Evolutionary conservation across 2,113 vertebrate species (phyloP).

Genomic region (Pardalotus punctatus): DNA sequence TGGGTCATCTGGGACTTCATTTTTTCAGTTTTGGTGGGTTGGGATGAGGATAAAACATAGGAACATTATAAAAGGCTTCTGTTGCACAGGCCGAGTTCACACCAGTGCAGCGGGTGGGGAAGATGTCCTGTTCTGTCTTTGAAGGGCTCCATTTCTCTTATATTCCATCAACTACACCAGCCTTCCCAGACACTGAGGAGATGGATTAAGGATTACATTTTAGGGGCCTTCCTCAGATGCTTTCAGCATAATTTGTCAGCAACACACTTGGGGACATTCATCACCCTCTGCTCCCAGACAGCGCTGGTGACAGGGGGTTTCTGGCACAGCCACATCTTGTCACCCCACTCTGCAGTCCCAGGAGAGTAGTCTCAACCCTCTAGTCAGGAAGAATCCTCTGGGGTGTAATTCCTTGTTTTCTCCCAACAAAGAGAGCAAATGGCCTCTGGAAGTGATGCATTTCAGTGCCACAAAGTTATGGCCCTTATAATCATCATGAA

Average conservation of each 20-base stretch:
- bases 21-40: not conserved
- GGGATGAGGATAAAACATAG: not conserved
- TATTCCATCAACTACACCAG: not conserved
- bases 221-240: not conserved
- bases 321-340: not conserved
- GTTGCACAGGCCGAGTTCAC: not conserved
- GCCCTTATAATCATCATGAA: not conserved
- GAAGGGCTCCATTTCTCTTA: not conserved
- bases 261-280: rapidly evolving
- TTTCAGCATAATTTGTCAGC: not conserved
- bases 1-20: not conserved
- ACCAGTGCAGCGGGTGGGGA: rapidly evolving
- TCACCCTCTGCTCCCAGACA: not conserved
- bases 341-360: rapidly evolving
- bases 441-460: not conserved
- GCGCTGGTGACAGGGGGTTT: not conserved
- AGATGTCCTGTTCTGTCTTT: not conserved
- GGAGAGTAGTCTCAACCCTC: not conserved
- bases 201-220: not conserved
- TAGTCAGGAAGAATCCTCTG: rapidly evolving
- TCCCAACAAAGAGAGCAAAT: not conserved
- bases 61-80: not conserved
- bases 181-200: not conserved
- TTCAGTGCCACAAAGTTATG: not conserved
- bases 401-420: not conserved